These are phyloP conservation scores for Meghimatium bilineatum DNA, from an alignment of 2,888 invertebrate species.

Conservation along the genomic window DNA sequence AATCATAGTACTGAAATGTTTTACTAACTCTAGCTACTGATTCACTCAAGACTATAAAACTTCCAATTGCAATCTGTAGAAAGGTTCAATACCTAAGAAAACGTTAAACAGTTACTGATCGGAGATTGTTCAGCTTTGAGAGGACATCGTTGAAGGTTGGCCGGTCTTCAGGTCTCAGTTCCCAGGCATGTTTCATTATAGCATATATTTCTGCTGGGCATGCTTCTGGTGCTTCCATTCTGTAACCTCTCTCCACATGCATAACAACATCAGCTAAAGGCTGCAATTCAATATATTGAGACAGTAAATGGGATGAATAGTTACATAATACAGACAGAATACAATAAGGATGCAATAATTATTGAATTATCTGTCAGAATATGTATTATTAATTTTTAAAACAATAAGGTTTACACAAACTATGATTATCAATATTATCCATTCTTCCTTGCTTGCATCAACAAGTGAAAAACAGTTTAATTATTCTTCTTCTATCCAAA, in stretches of 20 bases:
- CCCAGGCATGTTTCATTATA: slow-evolving; percentile 98
- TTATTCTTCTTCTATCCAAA: no score
- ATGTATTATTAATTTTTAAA: no score
- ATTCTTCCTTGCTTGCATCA: no score
- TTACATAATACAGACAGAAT: not conserved
- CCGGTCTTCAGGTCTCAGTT: slow-evolving; percentile 89
- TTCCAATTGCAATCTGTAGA: not conserved
- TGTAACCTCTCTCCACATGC: slow-evolving; percentile 98
- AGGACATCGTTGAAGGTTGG: slow-evolving; percentile 90
- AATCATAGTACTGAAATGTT: no score
- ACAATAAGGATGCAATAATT: not conserved
- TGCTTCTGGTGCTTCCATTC: slow-evolving; percentile 99
- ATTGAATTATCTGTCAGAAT: not conserved
- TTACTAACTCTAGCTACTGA: slow-evolving; percentile 4
- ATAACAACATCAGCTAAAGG: slow-evolving; percentile 85
- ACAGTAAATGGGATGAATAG: not conserved
- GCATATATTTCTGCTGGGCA: slow-evolving; percentile 97
- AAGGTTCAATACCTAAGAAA: not conserved
- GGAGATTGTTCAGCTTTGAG: slow-evolving; percentile 79
- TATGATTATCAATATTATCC: no score
- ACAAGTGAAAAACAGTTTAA: no score
- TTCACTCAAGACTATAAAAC: slow-evolving; percentile 3
- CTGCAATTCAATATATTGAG: slow-evolving; percentile 68
- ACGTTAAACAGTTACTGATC: slow-evolving; percentile 65
- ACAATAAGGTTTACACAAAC: no score